Evolutionary conservation across 2,888 invertebrate genomes (phyloP), one percentile per base, ranked within the genome.

Genomic region (Disparrhopalites patrizii): DNA sequence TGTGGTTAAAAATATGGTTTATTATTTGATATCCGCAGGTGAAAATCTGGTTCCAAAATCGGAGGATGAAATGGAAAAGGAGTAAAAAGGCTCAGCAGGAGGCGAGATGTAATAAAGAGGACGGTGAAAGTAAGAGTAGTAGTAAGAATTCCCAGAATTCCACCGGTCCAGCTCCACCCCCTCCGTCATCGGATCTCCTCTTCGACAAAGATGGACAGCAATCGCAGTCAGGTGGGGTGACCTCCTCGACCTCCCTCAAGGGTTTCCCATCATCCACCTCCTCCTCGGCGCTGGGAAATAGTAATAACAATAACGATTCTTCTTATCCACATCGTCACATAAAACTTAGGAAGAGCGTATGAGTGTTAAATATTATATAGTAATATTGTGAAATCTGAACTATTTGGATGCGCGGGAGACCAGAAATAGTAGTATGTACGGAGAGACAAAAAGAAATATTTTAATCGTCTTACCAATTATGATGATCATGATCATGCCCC

Each of bases 31-130:
- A 15, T 3, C 23, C 57, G 1, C 85, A 95, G 91, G 95, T 95
- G 70, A 95, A 95, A 84, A 95, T 96, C 77, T 96, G 95, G 97
- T 98, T 98, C 81, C 97, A 98, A 85, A 97, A 97, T 80, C 85
- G 97, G 57, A 86, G 97, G 76, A 97, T 97, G 97, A 97, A 97
- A 79, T 96, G 96, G 95, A 98, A 98, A 79, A 83, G 98, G 13
- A 95, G 94, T 72, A 96, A 96, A 84, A 96, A 96, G 77, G 93
- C 93, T 0, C 93, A 93, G 78, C 91, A 91, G 74, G 93, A 93
- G 80, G 87, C 91, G 15, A 78, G 79, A 65, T 72, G 75, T 8
- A 78, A 78, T 60, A 20, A 28, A 31, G 76, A 76, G 30, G 76
- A 75, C n/a, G 70, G 68, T 5, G 75, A 75, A 25, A 73, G 70